A percentile compares a stretch with the other conserved stretches of the same genome.
phyloP scores from a whole-genome alignment of 92 coral and sea anemone genomes.

The Palythoa caribaeorum region DNA sequence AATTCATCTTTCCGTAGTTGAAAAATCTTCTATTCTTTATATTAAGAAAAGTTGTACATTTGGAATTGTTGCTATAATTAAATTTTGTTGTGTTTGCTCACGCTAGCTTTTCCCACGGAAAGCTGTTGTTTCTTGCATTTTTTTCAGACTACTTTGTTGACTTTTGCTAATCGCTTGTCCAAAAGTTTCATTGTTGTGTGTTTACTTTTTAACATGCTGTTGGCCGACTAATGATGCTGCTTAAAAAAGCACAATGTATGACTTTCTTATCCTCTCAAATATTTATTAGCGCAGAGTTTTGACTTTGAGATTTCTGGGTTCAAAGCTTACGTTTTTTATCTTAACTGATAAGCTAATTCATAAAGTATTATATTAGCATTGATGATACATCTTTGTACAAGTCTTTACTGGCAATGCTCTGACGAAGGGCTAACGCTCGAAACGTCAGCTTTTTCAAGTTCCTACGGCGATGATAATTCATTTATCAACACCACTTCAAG shows the following conservation, averaged over 20 bases:
- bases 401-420: too few relatives aligned
- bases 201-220: slow-evolving; percentile 17
- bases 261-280: background rate
- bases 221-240: background rate
- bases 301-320: background rate
- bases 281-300: background rate
- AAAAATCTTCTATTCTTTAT: background rate
- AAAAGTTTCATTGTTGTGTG: background rate
- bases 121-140: slow-evolving; percentile 29
- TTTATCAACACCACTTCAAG: too few relatives aligned
- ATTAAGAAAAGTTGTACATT: background rate
- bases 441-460: too few relatives aligned
- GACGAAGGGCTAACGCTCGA: too few relatives aligned
- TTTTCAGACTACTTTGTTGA: slow-evolving; percentile 22
- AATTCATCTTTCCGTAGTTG: background rate
- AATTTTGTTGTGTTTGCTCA: slow-evolving; percentile 19
- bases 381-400: too few relatives aligned
- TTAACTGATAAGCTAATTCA: background rate
- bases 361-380: too few relatives aligned
- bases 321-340: background rate
- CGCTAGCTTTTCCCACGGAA: slow-evolving; percentile 41
- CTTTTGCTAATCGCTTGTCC: slow-evolving; percentile 20
- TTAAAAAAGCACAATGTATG: background rate
- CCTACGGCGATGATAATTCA: too few relatives aligned
- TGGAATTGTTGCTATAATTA: background rate